Conservation (phyloP, 1,140 invertebrate genomes). For the Bathynomus jamesi region DNA sequence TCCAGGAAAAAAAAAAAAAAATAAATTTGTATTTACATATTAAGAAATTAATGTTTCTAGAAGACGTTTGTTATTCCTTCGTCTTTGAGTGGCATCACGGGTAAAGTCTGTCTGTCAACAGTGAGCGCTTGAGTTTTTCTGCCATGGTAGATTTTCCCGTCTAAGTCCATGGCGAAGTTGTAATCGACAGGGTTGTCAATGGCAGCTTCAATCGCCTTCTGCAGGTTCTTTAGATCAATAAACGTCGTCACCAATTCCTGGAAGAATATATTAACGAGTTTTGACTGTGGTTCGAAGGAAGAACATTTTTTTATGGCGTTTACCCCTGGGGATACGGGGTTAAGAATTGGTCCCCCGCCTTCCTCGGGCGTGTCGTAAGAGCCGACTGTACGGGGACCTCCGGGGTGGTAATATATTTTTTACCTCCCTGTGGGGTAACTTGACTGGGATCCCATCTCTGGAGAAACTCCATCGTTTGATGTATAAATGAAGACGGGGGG, state of each 20-base stretch:
- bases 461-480: no score
- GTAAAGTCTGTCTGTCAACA: not conserved
- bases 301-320: no score
- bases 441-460: no score
- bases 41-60: not conserved
- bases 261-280: no score
- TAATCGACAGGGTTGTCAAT: constrained; percentile 59
- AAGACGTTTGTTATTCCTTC: not conserved
- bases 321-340: no score
- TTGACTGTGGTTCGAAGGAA: no score
- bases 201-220: constrained; percentile 65
- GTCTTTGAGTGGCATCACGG: not conserved
- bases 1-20: not conserved
- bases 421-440: no score
- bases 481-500: no score
- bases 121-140: constrained; percentile 32
- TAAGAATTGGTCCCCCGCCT: no score
- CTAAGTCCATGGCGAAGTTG: constrained; percentile 68
- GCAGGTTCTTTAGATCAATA: constrained; percentile 66
- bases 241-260: constrained; percentile 39
- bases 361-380: no score
- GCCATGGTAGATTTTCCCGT: constrained; percentile 53
- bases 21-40: not conserved
- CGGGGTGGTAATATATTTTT: no score
- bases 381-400: no score